These are phyloP conservation scores for Neogobius melanostomus DNA, from an alignment of 2,113 vertebrate genomes.

Conservation along the genomic window DNA sequence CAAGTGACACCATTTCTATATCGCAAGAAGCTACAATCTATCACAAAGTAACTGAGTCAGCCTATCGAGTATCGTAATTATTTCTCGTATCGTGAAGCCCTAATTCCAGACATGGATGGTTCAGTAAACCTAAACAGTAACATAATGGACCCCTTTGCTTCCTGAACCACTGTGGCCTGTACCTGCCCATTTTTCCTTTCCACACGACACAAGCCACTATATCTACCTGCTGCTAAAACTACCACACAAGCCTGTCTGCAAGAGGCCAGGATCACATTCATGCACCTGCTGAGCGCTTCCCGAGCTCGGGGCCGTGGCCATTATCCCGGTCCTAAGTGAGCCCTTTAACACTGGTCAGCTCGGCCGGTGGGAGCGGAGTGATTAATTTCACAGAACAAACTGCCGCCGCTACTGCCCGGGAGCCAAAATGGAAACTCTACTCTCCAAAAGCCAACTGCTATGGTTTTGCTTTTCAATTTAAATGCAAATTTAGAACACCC, in stretches of 20 bases:
- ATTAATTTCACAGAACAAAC: conserved; percentile 55
- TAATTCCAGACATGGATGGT: no score
- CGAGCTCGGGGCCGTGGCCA: conserved; percentile 9
- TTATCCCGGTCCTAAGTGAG: conserved; percentile 47
- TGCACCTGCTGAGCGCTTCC: conserved; percentile 23
- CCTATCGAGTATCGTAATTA: no score
- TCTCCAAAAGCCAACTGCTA: conserved; percentile 33
- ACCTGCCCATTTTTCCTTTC: no score
- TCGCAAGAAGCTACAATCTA: no score
- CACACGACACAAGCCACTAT: no score
- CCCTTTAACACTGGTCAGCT: conserved; percentile 42
- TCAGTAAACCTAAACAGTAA: no score
- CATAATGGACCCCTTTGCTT: no score
- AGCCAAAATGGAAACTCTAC: conserved; percentile 27
- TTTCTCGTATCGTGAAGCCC: no score
- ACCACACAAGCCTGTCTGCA: no score
- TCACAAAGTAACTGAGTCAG: no score
- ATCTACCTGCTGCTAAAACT: background rate
- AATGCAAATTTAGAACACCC: conserved; percentile 65
- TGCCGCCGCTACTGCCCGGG: conserved; percentile 11
- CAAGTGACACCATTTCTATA: no score
- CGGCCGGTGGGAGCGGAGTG: conserved; percentile 26
- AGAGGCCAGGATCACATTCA: conserved; percentile 3
- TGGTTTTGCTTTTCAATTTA: conserved; percentile 63
- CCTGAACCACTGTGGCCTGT: no score